Evolutionary conservation across 1,140 invertebrate genomes (phyloP).

Genomic region (Galleria mellonella): DNA sequence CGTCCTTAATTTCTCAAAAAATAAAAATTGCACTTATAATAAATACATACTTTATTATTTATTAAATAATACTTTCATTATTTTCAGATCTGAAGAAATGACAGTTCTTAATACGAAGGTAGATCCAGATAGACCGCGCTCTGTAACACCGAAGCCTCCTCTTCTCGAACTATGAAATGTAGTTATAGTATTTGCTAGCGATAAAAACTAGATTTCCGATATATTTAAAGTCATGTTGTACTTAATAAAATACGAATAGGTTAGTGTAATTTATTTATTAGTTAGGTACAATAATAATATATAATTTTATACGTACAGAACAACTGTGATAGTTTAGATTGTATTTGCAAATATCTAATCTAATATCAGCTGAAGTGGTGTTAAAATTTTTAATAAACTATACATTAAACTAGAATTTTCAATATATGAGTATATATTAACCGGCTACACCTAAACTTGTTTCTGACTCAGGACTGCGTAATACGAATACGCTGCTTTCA

Average conservation of each 20-base stretch:
- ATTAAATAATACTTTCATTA: background rate
- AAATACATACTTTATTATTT: too few species aligned
- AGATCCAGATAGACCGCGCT: constrained; percentile 42
- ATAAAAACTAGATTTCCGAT: too few species aligned
- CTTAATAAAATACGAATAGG: too few species aligned
- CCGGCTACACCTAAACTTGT: constrained; percentile 32
- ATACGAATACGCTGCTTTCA: constrained; percentile 65
- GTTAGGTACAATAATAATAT: too few species aligned
- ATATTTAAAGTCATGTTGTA: too few species aligned
- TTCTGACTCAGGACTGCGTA: constrained; percentile 58
- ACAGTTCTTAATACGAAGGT: constrained; percentile 35
- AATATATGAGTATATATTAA: too few species aligned
- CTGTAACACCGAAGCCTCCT: constrained; percentile 42
- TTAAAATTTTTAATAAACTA: constrained; percentile 5
- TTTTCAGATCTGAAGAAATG: constrained; percentile 62
- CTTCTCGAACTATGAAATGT: constrained; percentile 49
- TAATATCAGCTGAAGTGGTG: constrained; percentile 3
- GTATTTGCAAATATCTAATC: constrained; percentile 7
- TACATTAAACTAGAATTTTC: background rate
- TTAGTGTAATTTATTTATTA: constrained; percentile 21
- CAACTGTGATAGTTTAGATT: constrained; percentile 56
- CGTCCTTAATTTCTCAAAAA: too few species aligned
- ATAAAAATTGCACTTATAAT: too few species aligned
- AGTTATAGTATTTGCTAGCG: too few species aligned
- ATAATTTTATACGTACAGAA: constrained; percentile 34